Percentiles rank a stretch among this genome's conserved stretches.
Evolutionary conservation across 2,797 vertebrate genomes (phyloP).

Genomic region (Lepidocolaptes lacrymiger): DNA sequence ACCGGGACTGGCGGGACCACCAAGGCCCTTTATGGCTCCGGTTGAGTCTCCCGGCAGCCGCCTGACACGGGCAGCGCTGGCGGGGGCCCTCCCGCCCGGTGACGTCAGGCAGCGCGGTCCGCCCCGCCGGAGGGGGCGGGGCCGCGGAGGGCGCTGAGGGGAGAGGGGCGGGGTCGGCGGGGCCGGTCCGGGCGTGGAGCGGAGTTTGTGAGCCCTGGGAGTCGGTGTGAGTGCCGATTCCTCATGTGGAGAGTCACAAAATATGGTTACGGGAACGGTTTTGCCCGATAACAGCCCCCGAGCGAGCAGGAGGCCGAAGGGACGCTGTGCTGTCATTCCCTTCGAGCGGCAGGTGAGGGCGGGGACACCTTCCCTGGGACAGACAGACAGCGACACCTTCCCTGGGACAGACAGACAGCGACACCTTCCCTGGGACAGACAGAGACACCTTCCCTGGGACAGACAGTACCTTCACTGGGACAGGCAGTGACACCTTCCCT

Average conservation of each 20-base stretch:
- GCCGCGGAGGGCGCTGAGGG: no score
- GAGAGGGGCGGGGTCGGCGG: no score
- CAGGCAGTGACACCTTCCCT: neutral
- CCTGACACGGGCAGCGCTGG: rapidly evolving
- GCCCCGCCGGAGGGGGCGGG: rapidly evolving
- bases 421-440: no score
- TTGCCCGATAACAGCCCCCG: rapidly evolving
- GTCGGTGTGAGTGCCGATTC: rapidly evolving
- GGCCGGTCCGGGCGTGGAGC: rapidly evolving
- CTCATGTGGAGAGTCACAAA: rapidly evolving
- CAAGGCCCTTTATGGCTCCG: rapidly evolving
- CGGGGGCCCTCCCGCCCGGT: rapidly evolving
- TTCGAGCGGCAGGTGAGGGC: neutral
- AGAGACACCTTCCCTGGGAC: neutral
- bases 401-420: no score
- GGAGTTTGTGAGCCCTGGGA: rapidly evolving
- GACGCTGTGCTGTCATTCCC: rapidly evolving
- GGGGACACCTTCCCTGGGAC: no score
- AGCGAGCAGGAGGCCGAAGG: neutral
- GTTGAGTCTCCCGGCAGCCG: neutral
- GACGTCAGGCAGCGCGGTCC: neutral
- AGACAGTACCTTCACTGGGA: neutral
- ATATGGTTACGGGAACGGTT: neutral
- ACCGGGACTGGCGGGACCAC: no score
- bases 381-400: no score